Conservation (phyloP, 2,888 invertebrate genomes). For the Carterocephalus palaemon region DNA sequence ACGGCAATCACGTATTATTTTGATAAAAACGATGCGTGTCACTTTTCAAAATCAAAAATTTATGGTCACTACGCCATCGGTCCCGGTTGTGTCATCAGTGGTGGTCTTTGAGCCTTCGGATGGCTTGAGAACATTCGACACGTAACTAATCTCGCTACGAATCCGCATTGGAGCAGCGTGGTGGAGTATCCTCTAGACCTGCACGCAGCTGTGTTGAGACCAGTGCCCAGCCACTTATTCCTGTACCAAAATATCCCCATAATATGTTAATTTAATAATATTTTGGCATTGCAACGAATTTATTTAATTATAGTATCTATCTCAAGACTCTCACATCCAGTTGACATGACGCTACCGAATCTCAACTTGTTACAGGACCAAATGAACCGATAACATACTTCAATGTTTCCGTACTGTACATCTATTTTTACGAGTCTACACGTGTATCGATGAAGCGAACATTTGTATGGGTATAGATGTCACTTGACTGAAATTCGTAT, state of each 20-base stretch:
- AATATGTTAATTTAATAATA: background rate
- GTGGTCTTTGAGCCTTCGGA: too few species aligned
- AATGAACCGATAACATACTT: constrained; percentile 60
- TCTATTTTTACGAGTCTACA: constrained; percentile 32
- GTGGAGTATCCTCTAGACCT: too few species aligned
- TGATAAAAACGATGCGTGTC: too few species aligned
- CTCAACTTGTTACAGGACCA: constrained; percentile 59
- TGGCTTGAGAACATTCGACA: too few species aligned
- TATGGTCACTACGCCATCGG: too few species aligned
- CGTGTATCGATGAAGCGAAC: background rate
- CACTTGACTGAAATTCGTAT: background rate
- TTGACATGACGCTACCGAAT: constrained; percentile 49
- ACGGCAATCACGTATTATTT: too few species aligned
- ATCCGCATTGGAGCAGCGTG: too few species aligned
- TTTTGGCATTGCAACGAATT: background rate
- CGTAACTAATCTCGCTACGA: constrained; percentile 7
- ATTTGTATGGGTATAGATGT: background rate
- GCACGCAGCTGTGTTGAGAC: too few species aligned
- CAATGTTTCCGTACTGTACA: constrained; percentile 42
- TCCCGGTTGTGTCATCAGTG: too few species aligned
- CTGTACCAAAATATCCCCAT: background rate
- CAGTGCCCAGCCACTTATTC: background rate
- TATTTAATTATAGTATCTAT: background rate
- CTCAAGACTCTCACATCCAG: constrained; percentile 44
- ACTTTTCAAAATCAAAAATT: too few species aligned